Conservation (phyloP, 2,888 invertebrate species). For the Sinodicranocentrus sp. region DNA sequence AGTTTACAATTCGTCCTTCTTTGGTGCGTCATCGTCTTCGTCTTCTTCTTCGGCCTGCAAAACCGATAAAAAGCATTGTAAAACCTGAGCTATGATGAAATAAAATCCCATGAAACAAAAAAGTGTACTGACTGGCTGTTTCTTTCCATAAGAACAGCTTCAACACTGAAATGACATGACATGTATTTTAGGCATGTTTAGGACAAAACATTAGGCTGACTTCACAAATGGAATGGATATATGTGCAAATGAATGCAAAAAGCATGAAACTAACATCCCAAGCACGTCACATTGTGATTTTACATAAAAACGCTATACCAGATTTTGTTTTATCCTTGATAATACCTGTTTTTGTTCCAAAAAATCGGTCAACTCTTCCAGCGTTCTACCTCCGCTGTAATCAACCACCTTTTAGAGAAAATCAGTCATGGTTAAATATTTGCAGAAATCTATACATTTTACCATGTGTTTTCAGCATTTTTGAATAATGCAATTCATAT, state of each 20-base stretch:
- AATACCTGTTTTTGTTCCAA: slow-evolving; percentile 67
- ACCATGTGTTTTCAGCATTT: too few relatives aligned
- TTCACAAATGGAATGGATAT: too few relatives aligned
- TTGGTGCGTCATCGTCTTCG: slow-evolving; percentile 86
- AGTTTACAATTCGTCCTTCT: slow-evolving; percentile 88
- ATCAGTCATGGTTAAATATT: slow-evolving; percentile 22
- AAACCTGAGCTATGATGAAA: not conserved
- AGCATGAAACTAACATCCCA: too few relatives aligned
- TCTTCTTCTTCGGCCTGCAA: slow-evolving; percentile 83
- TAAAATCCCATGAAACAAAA: not conserved
- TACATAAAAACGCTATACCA: too few relatives aligned
- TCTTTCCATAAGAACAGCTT: slow-evolving; percentile 28
- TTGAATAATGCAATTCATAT: too few relatives aligned
- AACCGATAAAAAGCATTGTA: slow-evolving; percentile 8
- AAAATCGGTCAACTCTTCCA: slow-evolving; percentile 95
- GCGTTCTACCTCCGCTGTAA: slow-evolving; percentile 96
- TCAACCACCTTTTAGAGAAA: slow-evolving; percentile 84
- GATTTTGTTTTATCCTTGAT: not conserved
- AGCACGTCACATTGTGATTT: too few relatives aligned
- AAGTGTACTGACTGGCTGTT: slow-evolving; percentile 48
- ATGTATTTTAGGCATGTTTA: not conserved
- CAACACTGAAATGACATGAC: slow-evolving; percentile 2
- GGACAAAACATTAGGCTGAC: too few relatives aligned
- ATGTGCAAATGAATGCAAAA: too few relatives aligned
- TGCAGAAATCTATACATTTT: too few relatives aligned